Percentiles rank a stretch among this genome's conserved stretches.
phyloP scores from a whole-genome alignment of 2,888 invertebrate genomes.

The Abrostola tripartita region DNA sequence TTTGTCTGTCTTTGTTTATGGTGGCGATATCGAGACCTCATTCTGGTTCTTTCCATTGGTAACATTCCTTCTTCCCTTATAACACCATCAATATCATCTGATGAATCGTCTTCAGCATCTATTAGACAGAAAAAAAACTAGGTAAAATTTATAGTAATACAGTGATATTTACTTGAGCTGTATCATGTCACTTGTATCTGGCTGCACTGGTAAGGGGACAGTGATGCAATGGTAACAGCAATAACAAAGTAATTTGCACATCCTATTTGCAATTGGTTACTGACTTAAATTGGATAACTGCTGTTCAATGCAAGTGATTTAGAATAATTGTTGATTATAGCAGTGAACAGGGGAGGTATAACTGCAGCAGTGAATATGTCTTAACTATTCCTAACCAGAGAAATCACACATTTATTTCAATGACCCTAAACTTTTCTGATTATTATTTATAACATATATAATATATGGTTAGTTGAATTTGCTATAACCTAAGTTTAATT shows the following conservation, averaged over 20 bases:
- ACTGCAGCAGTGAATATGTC: not conserved
- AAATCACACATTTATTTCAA: too few species aligned
- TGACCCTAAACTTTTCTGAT: too few species aligned
- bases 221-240: slow-evolving; percentile 11
- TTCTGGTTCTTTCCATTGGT: slow-evolving; percentile 71
- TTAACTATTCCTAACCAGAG: too few species aligned
- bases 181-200: not conserved
- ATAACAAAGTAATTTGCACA: slow-evolving; percentile 32
- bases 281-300: slow-evolving; percentile 38
- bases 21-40: slow-evolving; percentile 80
- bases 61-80: slow-evolving; percentile 72
- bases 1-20: slow-evolving; percentile 73
- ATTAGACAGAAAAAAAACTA: slow-evolving; percentile 20
- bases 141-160: not conserved
- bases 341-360: slow-evolving; percentile 1
- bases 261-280: slow-evolving; percentile 17
- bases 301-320: slow-evolving; percentile 7
- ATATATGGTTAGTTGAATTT: not conserved
- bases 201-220: slow-evolving; percentile 1
- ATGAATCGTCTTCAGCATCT: slow-evolving; percentile 84
- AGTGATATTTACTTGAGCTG: not conserved
- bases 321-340: slow-evolving; percentile 1
- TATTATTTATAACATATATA: too few species aligned
- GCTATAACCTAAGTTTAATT: too few species aligned
- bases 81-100: slow-evolving; percentile 74